A percentile compares a stretch with the other conserved stretches of the same genome.
Evolutionary conservation across 2,797 vertebrate genomes (phyloP).

Genomic region (Odontamblyopus rebecca): DNA sequence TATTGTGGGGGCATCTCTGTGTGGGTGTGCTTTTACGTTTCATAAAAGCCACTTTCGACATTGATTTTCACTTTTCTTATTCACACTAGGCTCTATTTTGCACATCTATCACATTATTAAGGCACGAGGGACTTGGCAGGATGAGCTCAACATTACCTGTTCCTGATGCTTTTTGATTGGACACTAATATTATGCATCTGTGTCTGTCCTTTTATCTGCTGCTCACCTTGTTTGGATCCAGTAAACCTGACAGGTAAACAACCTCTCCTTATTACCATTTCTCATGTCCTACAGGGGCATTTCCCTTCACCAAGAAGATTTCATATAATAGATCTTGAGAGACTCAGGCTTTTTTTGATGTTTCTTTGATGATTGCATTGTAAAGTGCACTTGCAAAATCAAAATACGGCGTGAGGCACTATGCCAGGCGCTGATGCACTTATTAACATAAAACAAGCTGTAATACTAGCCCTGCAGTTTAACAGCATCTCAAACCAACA

Average conservation of each 20-base stretch:
- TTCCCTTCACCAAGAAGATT: slow-evolving; percentile 32
- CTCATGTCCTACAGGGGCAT: slow-evolving; percentile 25
- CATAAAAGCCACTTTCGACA: slow-evolving; percentile 12
- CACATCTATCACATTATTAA: slow-evolving; percentile 15
- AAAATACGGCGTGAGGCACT: slow-evolving; percentile 5
- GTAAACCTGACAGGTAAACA: slow-evolving; percentile 99
- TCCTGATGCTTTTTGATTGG: slow-evolving; percentile 35
- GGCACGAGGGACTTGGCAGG: slow-evolving; percentile 13
- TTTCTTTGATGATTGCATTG: slow-evolving; percentile 34
- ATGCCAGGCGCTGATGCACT: slow-evolving; percentile 11
- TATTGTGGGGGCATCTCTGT: slow-evolving; percentile 11
- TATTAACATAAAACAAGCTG: slow-evolving; percentile 22
- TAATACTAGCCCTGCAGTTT: slow-evolving; percentile 12
- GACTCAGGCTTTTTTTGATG: slow-evolving; percentile 21
- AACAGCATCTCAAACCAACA: slow-evolving; percentile 16
- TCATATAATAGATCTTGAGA: slow-evolving; percentile 31
- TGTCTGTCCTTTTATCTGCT: slow-evolving; percentile 77
- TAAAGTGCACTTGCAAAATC: slow-evolving; percentile 12
- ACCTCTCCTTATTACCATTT: slow-evolving; percentile 48
- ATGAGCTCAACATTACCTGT: slow-evolving; percentile 41
- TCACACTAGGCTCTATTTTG: slow-evolving; percentile 23
- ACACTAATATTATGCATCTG: slow-evolving; percentile 61
- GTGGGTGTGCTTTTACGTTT: slow-evolving; percentile 5
- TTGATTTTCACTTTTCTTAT: slow-evolving; percentile 12
- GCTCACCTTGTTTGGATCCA: slow-evolving; percentile 81